Evolutionary conservation across 1,140 invertebrate genomes (phyloP).

Genomic region (Catajapyx aquilonaris): DNA sequence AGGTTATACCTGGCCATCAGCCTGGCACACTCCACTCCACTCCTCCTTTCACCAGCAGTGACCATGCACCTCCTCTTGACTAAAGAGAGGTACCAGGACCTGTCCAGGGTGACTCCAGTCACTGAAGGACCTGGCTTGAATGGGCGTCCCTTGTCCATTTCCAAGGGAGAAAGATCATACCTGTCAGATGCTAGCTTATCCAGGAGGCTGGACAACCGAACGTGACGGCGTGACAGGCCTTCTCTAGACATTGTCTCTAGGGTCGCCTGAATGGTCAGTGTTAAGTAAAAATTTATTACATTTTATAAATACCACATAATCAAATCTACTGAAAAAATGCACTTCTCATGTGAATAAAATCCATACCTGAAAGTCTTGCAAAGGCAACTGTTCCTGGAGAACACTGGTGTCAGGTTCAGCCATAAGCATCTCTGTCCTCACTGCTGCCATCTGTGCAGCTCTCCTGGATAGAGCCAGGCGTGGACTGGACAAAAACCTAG

Average conservation of each 20-base stretch:
- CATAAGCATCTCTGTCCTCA: conserved; percentile 37
- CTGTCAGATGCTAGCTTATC: conserved; percentile 30
- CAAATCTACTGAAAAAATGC: not conserved
- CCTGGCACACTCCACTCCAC: no score
- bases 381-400: conserved; percentile 5
- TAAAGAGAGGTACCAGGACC: conserved; percentile 30
- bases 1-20: no score
- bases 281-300: not conserved
- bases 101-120: conserved; percentile 25
- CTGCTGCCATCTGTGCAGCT: conserved; percentile 34
- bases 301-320: not conserved
- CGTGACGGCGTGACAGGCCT: conserved; percentile 20
- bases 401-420: conserved; percentile 15
- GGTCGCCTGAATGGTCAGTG: not conserved
- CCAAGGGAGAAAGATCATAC: conserved; percentile 25
- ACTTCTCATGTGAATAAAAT: not conserved
- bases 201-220: conserved; percentile 30
- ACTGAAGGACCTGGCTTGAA: conserved; percentile 25
- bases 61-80: conserved; percentile 18
- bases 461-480: conserved; percentile 34
- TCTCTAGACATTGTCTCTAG: not conserved
- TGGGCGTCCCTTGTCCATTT: conserved; percentile 21
- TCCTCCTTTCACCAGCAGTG: conserved; percentile 1
- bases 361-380: not conserved
- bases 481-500: conserved; percentile 31